These are phyloP conservation scores for Spheniscus humboldti DNA, from an alignment of 2,797 vertebrate species.

Conservation along the genomic window DNA sequence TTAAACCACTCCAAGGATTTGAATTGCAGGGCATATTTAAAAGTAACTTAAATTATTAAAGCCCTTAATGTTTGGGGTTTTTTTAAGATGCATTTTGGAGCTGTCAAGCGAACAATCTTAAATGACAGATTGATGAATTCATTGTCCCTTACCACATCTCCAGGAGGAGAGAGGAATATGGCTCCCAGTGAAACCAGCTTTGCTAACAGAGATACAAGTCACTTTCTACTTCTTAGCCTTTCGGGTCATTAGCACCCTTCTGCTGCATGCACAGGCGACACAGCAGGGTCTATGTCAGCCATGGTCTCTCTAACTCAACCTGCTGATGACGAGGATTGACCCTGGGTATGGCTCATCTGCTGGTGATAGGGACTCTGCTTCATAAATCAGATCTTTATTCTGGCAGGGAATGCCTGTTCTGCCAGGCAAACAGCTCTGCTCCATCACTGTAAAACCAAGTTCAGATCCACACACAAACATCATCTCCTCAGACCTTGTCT, in stretches of 20 bases:
- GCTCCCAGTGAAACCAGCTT: not conserved
- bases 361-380: not conserved
- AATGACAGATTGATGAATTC: slow-evolving; percentile 64
- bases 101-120: slow-evolving; percentile 57
- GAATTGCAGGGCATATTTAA: slow-evolving; percentile 67
- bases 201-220: not conserved
- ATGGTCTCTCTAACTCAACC: not conserved
- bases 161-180: not conserved
- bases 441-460: not conserved
- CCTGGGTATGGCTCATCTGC: not conserved
- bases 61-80: slow-evolving; percentile 55
- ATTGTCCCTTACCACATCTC: slow-evolving; percentile 1
- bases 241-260: not conserved
- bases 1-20: slow-evolving; percentile 71
- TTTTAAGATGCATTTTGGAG: slow-evolving; percentile 67
- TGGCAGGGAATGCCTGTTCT: not conserved
- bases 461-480: not conserved
- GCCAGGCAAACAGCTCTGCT: not conserved
- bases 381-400: not conserved
- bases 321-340: not conserved
- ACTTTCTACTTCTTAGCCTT: not conserved
- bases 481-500: not conserved
- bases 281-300: not conserved
- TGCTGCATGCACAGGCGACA: not conserved
- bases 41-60: slow-evolving; percentile 70